Conservation (phyloP, 2,888 invertebrate genomes). For the Steinernema scapterisci region DNA sequence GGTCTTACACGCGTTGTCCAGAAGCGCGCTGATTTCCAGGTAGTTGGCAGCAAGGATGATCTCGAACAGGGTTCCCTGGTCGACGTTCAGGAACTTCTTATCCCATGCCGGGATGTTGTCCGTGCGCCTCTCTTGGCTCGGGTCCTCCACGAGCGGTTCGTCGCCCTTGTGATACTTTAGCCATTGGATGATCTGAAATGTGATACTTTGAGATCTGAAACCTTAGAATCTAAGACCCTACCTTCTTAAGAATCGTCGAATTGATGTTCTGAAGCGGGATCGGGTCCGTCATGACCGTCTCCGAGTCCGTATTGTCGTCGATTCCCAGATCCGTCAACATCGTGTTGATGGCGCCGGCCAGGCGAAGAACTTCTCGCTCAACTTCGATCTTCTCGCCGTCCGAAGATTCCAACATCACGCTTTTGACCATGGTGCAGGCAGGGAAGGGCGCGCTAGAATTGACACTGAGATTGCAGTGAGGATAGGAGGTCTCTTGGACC, state of each 20-base stretch:
- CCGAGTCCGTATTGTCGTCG: constrained; percentile 74
- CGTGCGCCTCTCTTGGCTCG: constrained; percentile 94
- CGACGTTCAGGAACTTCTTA: constrained; percentile 94
- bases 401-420: constrained; percentile 42
- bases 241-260: constrained; percentile 91
- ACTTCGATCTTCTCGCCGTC: constrained; percentile 51
- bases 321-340: constrained; percentile 7
- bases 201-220: background rate
- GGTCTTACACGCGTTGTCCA: constrained; percentile 90
- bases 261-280: constrained; percentile 96
- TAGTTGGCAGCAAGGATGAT: constrained; percentile 94
- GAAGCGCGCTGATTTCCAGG: constrained; percentile 79
- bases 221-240: constrained; percentile 48
- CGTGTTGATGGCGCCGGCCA: background rate
- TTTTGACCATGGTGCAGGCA: constrained; percentile 38
- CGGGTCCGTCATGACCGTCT: constrained; percentile 77
- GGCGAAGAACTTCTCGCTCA: background rate
- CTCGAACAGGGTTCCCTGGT: constrained; percentile 91
- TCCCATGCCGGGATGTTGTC: constrained; percentile 99
- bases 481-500: too few species aligned
- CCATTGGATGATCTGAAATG: constrained; percentile 21
- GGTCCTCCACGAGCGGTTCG: constrained; percentile 78
- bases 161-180: constrained; percentile 18
- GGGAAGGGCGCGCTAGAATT: too few species aligned
- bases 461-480: too few species aligned